Evolutionary conservation across 2,888 invertebrate genomes (phyloP), one percentile per base, ranked within the genome.

Genomic region (Xylophagus ater): DNA sequence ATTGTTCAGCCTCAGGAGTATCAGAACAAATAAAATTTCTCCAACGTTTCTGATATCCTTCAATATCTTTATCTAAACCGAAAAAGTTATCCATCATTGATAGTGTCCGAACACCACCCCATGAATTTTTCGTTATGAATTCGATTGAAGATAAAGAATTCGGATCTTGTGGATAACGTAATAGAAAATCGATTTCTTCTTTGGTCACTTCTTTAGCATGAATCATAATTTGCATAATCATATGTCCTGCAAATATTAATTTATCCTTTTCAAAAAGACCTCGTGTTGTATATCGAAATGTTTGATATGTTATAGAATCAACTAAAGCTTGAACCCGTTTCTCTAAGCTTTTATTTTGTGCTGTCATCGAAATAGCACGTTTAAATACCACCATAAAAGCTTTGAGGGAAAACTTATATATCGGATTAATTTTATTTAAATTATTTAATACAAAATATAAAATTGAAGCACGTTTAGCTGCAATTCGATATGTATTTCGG

Each of bases 341-440:
- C 26, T 76, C 75, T 2, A 88, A 67, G 9, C 76, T 79, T 0
- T 82, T 79, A 0, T 77, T 74, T 0, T 71, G 64, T 7, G 75
- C 72, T 0, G 92, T 83, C 34, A 69, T 67, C 18, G 72, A 69
- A 34, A 94, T 76, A 2, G 93, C 89, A 44, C 86, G 84, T 50
- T 81, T 82, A 62, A 94, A 94, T 4, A 93, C 93, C 2, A 83
- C 80, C 60, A 83, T 88, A 67, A 93, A 94, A 0, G 93, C 88
- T 63, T 94, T 94, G 38, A 96, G 65, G 0, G 93, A 94, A 67
- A 94, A 96, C 60, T 93, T 90, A 59, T 96, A 96, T 57, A 96
- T 87, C 25, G 87, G 87, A 64, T 93, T 92, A 52, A 96, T 93
- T 60, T 86, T 86, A 66, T 80, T 75, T 32, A 96, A 65, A 55